Evolutionary conservation across 2,888 invertebrate genomes (phyloP), one percentile per base, ranked within the genome.

Genomic region (Myopa testacea): DNA sequence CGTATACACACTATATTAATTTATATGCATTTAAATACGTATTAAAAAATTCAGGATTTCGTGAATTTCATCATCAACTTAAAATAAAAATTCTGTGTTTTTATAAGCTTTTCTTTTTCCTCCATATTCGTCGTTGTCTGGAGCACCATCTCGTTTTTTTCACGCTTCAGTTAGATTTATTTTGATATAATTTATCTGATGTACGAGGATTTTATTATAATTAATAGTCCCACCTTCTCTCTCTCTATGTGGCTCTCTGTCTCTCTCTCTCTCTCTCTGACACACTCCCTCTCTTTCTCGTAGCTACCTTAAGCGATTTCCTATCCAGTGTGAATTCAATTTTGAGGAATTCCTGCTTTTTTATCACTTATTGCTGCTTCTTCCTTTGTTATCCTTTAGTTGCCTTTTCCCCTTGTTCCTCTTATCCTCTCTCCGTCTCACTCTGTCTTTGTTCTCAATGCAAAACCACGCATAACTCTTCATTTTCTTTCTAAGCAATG

Each of bases 401-500:
- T 4, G 10, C 26, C 26, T 26, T 26, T 26, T 26, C 26, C 26
- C 26, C 26, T 26, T 26, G 26, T 26, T 26, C 26, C 26, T 26
- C 26, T 2, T 26, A 26, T 1, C 3, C 16, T 4, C 16, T n/a
- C 55, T 55, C 5, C 55, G 55, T 12, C 26, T 62, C 3, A 2
- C 10, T 6, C 12, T n/a, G 1, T 58, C 58, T 6, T n/a, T 58
- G 16, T 6, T 6, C 58, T n/a, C 58, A n/a, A 16, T n/a, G 58
- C 50, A 10, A 50, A 14, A 50, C 26, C 26, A 50, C 3, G 8
- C 50, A 50, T 50, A 50, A 50, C 50, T 50, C 14, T 50, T 50
- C 50, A 50, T 50, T 50, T 50, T n/a, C 58, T 16, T 58, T 62
- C 62, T 26, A 62, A 62, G 62, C 62, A 34, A 10, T 62, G 62